phyloP scores from a whole-genome alignment of 2,797 vertebrate species.

The Danio choprae region DNA sequence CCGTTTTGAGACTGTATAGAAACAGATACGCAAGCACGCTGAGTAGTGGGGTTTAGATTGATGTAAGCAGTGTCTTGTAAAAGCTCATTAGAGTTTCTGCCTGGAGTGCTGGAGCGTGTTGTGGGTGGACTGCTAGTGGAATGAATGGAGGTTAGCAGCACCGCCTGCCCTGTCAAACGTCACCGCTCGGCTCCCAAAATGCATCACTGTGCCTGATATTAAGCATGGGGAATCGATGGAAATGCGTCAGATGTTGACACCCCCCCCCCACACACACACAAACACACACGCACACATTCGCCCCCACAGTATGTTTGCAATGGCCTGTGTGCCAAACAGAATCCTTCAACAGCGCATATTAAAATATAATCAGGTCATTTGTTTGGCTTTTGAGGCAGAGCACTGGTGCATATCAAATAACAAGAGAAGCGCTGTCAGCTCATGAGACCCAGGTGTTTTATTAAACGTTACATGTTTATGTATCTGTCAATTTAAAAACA shows the following conservation, averaged over 20 bases:
- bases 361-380: constrained; percentile 37
- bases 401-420: constrained; percentile 17
- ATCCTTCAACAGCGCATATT: constrained; percentile 23
- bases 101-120: constrained; percentile 10
- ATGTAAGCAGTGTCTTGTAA: constrained; percentile 11
- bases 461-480: constrained; percentile 20
- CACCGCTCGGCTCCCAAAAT: constrained; percentile 10
- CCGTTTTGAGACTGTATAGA: not conserved
- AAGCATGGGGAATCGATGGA: constrained; percentile 17
- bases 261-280: not conserved
- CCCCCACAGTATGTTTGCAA: constrained; percentile 18
- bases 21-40: not conserved
- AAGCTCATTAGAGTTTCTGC: constrained; percentile 34
- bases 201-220: constrained; percentile 33
- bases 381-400: constrained; percentile 33
- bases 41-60: not conserved
- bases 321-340: constrained; percentile 8
- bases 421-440: not conserved
- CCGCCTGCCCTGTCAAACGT: not conserved
- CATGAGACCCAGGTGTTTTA: constrained; percentile 32
- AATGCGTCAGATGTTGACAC: constrained; percentile 28
- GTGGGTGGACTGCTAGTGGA: constrained; percentile 16
- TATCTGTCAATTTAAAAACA: constrained; percentile 19
- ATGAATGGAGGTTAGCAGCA: constrained; percentile 1
- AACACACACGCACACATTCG: not conserved